phyloP scores from a whole-genome alignment of 2,113 vertebrate genomes.

The Scomber scombrus region DNA sequence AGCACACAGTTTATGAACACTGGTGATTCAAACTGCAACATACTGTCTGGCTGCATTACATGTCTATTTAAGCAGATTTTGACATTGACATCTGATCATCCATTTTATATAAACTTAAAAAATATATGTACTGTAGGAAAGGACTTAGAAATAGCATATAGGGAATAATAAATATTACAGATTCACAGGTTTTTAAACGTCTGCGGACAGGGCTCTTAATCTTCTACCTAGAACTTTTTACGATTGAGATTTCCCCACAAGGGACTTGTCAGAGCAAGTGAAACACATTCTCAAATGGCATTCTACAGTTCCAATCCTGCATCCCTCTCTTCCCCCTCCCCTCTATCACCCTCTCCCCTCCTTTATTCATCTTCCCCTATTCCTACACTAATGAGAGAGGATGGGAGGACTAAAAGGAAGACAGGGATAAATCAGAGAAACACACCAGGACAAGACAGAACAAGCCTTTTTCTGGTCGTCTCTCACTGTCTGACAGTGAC shows the following conservation, averaged over 20 bases:
- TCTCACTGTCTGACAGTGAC: constrained; percentile 75
- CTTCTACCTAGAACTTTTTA: constrained; percentile 20
- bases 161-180: background rate
- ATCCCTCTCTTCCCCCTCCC: background rate
- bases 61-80: no score
- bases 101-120: no score
- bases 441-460: constrained; percentile 77
- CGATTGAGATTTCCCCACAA: constrained; percentile 14
- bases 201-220: background rate
- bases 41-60: background rate
- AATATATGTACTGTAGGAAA: no score
- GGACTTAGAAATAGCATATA: background rate
- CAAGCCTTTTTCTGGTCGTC: constrained; percentile 70
- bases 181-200: constrained; percentile 14
- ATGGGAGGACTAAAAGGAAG: constrained; percentile 57
- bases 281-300: constrained; percentile 51
- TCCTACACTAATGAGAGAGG: constrained; percentile 62
- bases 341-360: background rate
- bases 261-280: constrained; percentile 57
- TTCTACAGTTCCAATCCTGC: constrained; percentile 33
- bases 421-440: constrained; percentile 78
- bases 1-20: background rate
- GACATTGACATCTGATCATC: no score
- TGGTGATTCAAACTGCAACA: background rate
- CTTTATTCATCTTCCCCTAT: constrained; percentile 32